phyloP scores from a whole-genome alignment of 2,888 invertebrate species.

The Drosophila suboccidentalis region DNA sequence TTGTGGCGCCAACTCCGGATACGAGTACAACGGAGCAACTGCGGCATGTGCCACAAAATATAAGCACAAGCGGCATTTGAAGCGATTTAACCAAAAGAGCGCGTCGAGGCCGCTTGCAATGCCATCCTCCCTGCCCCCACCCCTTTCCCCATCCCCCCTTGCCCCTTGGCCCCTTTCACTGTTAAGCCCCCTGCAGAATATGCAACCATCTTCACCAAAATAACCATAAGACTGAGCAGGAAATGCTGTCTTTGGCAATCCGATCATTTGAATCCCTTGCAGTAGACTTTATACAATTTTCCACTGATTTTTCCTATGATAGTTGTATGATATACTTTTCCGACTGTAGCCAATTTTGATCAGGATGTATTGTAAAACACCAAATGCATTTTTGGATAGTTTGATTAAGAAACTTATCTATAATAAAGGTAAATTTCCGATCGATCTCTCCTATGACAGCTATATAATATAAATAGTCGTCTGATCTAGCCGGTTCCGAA shows the following conservation, averaged over 20 bases:
- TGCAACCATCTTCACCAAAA: slow-evolving; percentile 17
- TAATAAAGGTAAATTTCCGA: too few species aligned
- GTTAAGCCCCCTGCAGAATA: not conserved
- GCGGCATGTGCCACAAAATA: slow-evolving; percentile 39
- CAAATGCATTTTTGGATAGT: too few species aligned
- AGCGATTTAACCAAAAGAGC: slow-evolving; percentile 62
- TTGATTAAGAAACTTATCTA: too few species aligned
- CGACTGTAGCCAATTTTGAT: too few species aligned
- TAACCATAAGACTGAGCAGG: not conserved
- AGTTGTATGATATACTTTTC: too few species aligned
- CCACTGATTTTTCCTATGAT: too few species aligned
- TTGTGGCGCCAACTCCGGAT: slow-evolving; percentile 11
- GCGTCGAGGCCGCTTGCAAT: slow-evolving; percentile 38
- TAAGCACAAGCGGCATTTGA: slow-evolving; percentile 45
- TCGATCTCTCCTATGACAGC: too few species aligned
- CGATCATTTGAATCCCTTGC: not conserved
- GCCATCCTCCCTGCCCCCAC: not conserved
- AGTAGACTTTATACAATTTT: not conserved
- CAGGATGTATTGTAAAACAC: too few species aligned
- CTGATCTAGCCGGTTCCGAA: too few species aligned
- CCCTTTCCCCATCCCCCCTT: not conserved
- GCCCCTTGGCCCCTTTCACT: not conserved
- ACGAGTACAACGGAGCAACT: slow-evolving; percentile 3
- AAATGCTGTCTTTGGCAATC: not conserved
- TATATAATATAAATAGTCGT: too few species aligned